Evolutionary conservation across 2,113 vertebrate genomes (phyloP), one percentile per base, ranked within the genome.

Genomic region (Plecotus auritus): DNA sequence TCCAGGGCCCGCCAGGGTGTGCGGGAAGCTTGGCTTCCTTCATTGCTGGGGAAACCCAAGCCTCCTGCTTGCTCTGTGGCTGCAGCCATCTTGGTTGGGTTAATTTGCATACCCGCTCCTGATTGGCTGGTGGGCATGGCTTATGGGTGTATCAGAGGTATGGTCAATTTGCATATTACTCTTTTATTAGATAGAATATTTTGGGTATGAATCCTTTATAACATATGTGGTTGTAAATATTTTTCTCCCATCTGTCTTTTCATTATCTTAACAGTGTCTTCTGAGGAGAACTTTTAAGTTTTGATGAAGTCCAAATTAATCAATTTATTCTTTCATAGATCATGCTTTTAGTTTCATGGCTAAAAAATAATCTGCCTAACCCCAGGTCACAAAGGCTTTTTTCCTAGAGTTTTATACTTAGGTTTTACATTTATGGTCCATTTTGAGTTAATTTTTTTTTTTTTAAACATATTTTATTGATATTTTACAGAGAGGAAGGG

Each of bases 221-320:
- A 91, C 17, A 64, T 32, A 88, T 1, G n/a, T 16, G 9, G 40
- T 42, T 56, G 9, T 32, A 64, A 74, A 93, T 12, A 77, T 67
- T 91, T 67, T 90, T 85, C 73, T 85, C 42, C 9, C 17, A 78
- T 5, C n/a, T 32, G 35, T 28, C 35, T 91, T 91, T 93, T 82
- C 70, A 82, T 91, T 59, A 67, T 32, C 20, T 85, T 81, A 85
- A 90, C 18, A 70, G 16, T 85, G 54, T 90, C 22, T 84, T 54
- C 40, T 88, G 35, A 88, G 45, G 7, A 93, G 23, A 66, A 51
- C 12, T 69, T 93, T 94, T 64, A 89, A 91, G 91, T 90, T 90
- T 93, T 73, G 32, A 92, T 40, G 8, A 93, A 78, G 49, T 80
- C 35, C 72, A 90, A 61, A 61, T 61, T 61, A 61, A 94, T 84